Base-by-base conservation (phyloP, 2,888 invertebrate genomes). In the Tolmerus cingulatus region DNA sequence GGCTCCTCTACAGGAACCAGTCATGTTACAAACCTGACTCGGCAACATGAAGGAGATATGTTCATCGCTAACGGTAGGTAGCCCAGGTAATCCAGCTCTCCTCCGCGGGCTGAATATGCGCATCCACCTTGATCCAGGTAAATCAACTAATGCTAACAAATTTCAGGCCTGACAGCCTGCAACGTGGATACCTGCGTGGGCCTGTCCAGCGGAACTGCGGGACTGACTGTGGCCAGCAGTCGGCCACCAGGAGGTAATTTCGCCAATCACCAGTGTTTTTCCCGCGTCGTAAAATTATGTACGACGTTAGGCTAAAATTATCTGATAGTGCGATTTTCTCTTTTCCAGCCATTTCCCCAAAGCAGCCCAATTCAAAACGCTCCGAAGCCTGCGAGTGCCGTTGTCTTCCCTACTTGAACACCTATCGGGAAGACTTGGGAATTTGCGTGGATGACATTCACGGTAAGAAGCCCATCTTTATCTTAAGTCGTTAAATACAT, bases 391-490 rank as follows among this genome's bases (percentile, higher is more conserved):
- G 97, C 93, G 94, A 95, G 46, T 97, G 97, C 93, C 95, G 95
- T 87, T 97, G 97, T 91, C 95, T 96, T 89, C 94, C 94, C 85
- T 95, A 95, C 89, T 93, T 96, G 88, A 96, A 96, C 5, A 95
- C 96, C 86, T 97, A 96, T 93, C 95, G 97, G 88, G 97, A 97
- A 92, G 97, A 97, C 92, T 93, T 96, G 89, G 95, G 95, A 90
- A 95, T 97, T 89, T 97, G 97, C 92, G 97, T 97, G 89, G 96
- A 97, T 91, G 96, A 97, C 91, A 95, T 97, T 90, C 95, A 96
- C 92, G 97, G 97, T 97, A 91, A 94, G 94, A 88, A 55, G 27
- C 57, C 74, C 74, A n/a, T 19, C 43, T 55, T 55, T 16, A 19
- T 12, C 19, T 51, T 2, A 7, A 66, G 66, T 23, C 19, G 12